Percentiles rank a stretch among this genome's conserved stretches.
phyloP scores from a whole-genome alignment of 2,113 vertebrate species.

The Xenus cinereus region DNA sequence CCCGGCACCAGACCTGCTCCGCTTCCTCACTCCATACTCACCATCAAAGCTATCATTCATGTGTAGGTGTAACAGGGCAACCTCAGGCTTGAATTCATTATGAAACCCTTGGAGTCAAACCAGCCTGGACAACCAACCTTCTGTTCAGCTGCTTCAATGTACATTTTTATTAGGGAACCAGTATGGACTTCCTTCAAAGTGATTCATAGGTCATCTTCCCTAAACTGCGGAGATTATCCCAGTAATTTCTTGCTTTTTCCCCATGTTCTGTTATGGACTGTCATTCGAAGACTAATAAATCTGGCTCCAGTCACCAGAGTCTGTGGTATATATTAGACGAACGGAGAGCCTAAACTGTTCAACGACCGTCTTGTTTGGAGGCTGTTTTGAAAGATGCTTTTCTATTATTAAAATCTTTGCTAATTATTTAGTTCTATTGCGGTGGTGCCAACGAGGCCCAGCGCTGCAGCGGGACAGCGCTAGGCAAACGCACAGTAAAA shows the following conservation, averaged over 20 bases:
- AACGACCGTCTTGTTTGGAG: not conserved
- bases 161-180: not conserved
- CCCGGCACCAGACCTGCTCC: not conserved
- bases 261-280: not conserved
- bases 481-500: not conserved
- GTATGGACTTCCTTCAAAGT: not conserved
- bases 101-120: not conserved
- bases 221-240: not conserved
- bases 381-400: not conserved
- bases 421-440: not conserved
- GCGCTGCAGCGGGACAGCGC: not conserved
- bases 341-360: not conserved
- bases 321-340: not conserved
- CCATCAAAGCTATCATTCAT: not conserved
- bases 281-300: not conserved
- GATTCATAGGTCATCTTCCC: slow-evolving; percentile 5
- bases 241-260: not conserved
- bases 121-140: not conserved
- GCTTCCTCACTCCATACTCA: not conserved
- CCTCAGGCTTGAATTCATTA: not conserved
- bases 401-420: not conserved
- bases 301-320: not conserved
- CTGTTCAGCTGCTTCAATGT: not conserved
- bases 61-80: not conserved
- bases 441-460: not conserved